These are phyloP conservation scores for Macaca mulatta DNA, from an alignment of 2,113 vertebrate genomes.

Conservation along the genomic window DNA sequence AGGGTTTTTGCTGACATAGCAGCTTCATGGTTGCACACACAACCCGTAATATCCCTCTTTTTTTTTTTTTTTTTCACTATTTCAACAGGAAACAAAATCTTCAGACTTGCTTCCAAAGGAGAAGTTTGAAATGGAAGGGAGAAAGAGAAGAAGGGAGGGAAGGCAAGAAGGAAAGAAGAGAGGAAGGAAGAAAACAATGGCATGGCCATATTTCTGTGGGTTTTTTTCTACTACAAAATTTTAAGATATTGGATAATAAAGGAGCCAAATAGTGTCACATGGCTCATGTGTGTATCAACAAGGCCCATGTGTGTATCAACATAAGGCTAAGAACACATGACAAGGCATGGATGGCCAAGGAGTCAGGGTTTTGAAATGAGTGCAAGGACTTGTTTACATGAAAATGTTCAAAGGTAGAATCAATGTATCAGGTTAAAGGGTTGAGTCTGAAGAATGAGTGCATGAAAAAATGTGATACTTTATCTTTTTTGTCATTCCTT, in stretches of 20 bases:
- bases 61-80: background rate
- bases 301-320: background rate
- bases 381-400: background rate
- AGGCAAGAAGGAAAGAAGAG: background rate
- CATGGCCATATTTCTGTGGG: background rate
- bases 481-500: background rate
- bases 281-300: background rate
- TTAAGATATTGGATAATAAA: background rate
- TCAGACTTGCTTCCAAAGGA: background rate
- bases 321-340: background rate
- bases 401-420: background rate
- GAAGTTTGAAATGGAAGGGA: background rate
- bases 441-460: background rate
- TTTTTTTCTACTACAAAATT: background rate
- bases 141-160: background rate
- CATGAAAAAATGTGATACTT: background rate
- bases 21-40: constrained; percentile 30
- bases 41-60: background rate
- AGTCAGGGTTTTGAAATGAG: background rate
- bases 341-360: background rate
- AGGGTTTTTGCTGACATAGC: constrained; percentile 55
- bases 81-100: constrained; percentile 23
- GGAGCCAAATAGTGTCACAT: background rate
- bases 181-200: background rate
- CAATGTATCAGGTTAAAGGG: background rate